These are phyloP conservation scores for Scomber colias DNA, from an alignment of 2,113 vertebrate genomes.

Conservation along the genomic window DNA sequence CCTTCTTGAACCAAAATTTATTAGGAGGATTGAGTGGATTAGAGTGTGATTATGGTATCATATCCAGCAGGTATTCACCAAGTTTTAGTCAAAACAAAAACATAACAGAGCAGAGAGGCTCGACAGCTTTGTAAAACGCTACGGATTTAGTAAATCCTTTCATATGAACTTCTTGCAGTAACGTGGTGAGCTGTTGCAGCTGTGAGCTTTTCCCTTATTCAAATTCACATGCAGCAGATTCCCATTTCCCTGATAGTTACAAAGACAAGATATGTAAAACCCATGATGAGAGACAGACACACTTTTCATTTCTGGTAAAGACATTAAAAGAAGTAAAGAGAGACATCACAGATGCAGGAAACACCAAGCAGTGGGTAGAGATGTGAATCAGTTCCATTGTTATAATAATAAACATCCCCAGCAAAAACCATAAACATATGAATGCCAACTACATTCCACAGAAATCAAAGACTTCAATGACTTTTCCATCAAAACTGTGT, in stretches of 20 bases:
- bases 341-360: not conserved
- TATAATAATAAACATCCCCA: constrained; percentile 3
- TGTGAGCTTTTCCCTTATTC: not conserved
- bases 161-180: not conserved
- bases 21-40: constrained; percentile 17
- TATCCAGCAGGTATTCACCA: constrained; percentile 25
- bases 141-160: not conserved
- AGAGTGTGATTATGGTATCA: not conserved
- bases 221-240: constrained; percentile 29
- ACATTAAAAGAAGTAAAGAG: not conserved
- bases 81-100: constrained; percentile 14
- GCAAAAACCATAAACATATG: not conserved
- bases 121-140: not conserved
- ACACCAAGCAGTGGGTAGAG: not conserved
- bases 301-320: not conserved
- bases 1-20: constrained; percentile 17
- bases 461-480: not conserved
- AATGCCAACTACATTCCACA: not conserved
- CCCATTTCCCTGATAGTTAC: not conserved
- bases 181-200: not conserved
- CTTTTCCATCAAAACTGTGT: not conserved
- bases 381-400: not conserved
- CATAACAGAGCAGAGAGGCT: constrained; percentile 1
- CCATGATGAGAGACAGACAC: not conserved
- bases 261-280: not conserved